These are phyloP conservation scores for Pseudachorutes palmiensis DNA, from an alignment of 1,140 invertebrate species.

Conservation along the genomic window DNA sequence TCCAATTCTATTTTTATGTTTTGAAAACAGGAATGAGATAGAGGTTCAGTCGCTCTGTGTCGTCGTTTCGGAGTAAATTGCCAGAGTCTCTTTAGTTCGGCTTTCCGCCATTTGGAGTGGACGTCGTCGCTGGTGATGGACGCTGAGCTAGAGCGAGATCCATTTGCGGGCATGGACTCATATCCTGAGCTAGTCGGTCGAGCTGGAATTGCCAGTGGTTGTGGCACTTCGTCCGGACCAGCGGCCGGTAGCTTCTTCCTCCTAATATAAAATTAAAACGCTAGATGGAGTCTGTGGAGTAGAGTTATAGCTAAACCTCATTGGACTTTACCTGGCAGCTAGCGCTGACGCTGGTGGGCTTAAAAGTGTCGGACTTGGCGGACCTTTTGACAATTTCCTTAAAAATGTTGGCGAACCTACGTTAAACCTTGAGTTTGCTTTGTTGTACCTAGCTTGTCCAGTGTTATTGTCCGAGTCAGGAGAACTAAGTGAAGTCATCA, in stretches of 20 bases:
- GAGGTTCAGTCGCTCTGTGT: slow-evolving; percentile 13
- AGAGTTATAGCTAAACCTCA: background rate
- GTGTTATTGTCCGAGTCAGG: background rate
- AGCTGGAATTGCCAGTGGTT: background rate
- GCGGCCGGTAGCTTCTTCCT: background rate
- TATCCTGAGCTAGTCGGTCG: slow-evolving; percentile 23
- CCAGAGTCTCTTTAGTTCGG: slow-evolving; percentile 26
- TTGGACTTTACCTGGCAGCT: background rate
- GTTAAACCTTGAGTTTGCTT: background rate
- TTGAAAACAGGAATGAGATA: slow-evolving; percentile 29
- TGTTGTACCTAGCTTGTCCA: too few relatives aligned
- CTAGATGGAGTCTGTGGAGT: too few relatives aligned
- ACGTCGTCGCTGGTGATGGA: slow-evolving; percentile 21
- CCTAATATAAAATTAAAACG: background rate
- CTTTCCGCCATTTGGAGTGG: slow-evolving; percentile 23
- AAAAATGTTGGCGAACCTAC: background rate
- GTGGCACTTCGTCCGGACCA: background rate
- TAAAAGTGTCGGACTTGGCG: background rate
- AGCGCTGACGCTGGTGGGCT: background rate
- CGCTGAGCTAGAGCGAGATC: slow-evolving; percentile 14
- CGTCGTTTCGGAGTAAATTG: slow-evolving; percentile 19
- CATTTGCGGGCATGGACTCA: slow-evolving; percentile 13
- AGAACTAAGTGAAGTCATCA: too few relatives aligned
- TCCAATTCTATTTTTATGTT: slow-evolving; percentile 27
- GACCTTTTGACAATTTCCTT: background rate